phyloP scores from a whole-genome alignment of 2,888 invertebrate species.

The Diadromus collaris region DNA sequence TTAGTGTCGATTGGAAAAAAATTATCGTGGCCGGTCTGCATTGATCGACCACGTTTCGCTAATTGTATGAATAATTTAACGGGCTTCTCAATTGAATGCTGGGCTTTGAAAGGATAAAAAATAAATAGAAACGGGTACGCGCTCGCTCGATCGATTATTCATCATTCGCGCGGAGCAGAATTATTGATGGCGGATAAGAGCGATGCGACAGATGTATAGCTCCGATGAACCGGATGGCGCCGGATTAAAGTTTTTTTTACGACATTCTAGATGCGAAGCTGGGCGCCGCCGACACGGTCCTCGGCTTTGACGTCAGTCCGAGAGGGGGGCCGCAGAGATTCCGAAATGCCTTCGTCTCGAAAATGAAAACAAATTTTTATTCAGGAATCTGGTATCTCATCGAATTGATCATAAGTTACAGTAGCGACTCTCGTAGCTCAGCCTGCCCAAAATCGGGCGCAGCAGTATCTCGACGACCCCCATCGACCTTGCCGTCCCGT shows the following conservation, averaged over 20 bases:
- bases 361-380: constrained; percentile 70
- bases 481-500: background rate
- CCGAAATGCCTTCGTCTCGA: constrained; percentile 51
- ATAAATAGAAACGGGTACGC: background rate
- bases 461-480: background rate
- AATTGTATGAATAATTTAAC: background rate
- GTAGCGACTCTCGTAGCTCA: constrained; percentile 51
- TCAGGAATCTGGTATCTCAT: constrained; percentile 68
- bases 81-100: background rate
- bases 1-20: constrained; percentile 1
- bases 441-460: background rate
- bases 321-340: constrained; percentile 51
- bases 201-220: constrained; percentile 4
- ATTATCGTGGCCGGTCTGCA: constrained; percentile 1
- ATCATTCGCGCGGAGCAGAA: constrained; percentile 43
- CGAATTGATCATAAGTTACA: constrained; percentile 70
- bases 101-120: background rate
- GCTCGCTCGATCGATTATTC: constrained; percentile 40
- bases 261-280: constrained; percentile 64
- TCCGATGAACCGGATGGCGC: constrained; percentile 65
- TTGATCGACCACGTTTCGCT: constrained; percentile 8
- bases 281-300: constrained; percentile 23
- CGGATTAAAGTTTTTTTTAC: constrained; percentile 66
- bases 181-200: constrained; percentile 14
- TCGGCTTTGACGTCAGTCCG: constrained; percentile 56